These are phyloP conservation scores for Gasterosteus nipponicus DNA, from an alignment of 2,113 vertebrate genomes.

Conservation along the genomic window DNA sequence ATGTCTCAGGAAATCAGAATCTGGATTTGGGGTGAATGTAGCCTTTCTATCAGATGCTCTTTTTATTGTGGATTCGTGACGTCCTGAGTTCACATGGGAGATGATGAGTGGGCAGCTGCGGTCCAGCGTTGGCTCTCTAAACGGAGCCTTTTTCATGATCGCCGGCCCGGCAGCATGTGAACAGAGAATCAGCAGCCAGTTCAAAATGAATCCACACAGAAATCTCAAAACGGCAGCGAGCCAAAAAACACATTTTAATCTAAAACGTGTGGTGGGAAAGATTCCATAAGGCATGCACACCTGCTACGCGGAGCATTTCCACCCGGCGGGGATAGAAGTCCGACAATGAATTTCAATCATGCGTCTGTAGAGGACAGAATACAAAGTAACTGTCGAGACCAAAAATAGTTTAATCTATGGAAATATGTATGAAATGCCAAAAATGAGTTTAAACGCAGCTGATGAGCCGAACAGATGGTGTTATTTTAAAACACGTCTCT, in stretches of 20 bases:
- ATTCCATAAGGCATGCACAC: conserved; percentile 65
- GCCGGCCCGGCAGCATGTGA: conserved; percentile 57
- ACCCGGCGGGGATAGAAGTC: conserved; percentile 51
- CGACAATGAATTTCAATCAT: conserved; percentile 60
- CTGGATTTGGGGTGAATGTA: conserved; percentile 13
- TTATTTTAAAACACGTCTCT: conserved; percentile 37
- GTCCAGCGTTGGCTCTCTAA: conserved; percentile 55
- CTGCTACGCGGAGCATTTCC: conserved; percentile 61
- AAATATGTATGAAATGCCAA: conserved; percentile 30
- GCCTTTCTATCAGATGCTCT: conserved; percentile 41
- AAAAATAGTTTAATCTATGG: conserved; percentile 48
- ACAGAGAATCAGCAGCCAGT: conserved; percentile 54
- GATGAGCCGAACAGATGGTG: conserved; percentile 38
- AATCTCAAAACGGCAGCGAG: conserved; percentile 45
- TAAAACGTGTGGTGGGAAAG: conserved; percentile 68
- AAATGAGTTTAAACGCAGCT: conserved; percentile 35
- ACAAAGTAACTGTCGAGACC: conserved; percentile 49
- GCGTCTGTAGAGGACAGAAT: conserved; percentile 40
- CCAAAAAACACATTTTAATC: conserved; percentile 76
- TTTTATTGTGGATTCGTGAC: conserved; percentile 59
- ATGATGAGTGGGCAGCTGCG: conserved; percentile 60
- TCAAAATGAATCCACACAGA: conserved; percentile 64
- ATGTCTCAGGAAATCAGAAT: conserved; percentile 32
- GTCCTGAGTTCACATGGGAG: conserved; percentile 47
- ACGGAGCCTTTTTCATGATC: conserved; percentile 31